Evolutionary conservation across 2,113 vertebrate genomes (phyloP).

Genomic region (Epinephelus cyanopodus): DNA sequence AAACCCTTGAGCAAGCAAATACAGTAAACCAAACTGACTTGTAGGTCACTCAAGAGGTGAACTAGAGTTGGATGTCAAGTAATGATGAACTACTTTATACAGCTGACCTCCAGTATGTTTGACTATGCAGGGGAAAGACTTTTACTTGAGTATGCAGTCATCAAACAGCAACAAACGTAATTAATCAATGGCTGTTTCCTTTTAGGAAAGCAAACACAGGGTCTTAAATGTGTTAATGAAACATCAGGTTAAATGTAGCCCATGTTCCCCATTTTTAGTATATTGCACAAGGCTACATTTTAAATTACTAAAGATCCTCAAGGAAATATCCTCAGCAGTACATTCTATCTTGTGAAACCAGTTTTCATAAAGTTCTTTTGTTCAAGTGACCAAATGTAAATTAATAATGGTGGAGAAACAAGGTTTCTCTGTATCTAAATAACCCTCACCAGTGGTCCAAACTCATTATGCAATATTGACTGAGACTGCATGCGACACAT

Average conservation of each 20-base stretch:
- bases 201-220: not conserved
- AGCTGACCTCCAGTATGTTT: not conserved
- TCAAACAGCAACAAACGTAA: no score
- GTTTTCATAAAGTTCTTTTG: not conserved
- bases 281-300: not conserved
- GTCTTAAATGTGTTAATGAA: not conserved
- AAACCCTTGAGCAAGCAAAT: not conserved
- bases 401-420: not conserved
- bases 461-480: not conserved
- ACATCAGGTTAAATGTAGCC: conserved; percentile 11
- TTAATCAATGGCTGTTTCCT: not conserved
- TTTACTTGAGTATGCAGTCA: not conserved
- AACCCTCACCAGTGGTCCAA: not conserved
- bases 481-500: conserved; percentile 21
- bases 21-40: not conserved
- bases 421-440: not conserved
- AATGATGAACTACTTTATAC: not conserved
- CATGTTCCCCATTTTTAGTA: not conserved
- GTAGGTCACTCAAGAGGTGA: not conserved
- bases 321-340: conserved; percentile 7
- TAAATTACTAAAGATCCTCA: conserved; percentile 8
- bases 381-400: conserved; percentile 8
- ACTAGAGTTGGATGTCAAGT: not conserved
- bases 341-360: not conserved
- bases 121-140: not conserved